A percentile compares a stretch with the other conserved stretches of the same genome.
phyloP scores from a whole-genome alignment of 2,113 vertebrate species.

The Microcebus ravelobensis region DNA sequence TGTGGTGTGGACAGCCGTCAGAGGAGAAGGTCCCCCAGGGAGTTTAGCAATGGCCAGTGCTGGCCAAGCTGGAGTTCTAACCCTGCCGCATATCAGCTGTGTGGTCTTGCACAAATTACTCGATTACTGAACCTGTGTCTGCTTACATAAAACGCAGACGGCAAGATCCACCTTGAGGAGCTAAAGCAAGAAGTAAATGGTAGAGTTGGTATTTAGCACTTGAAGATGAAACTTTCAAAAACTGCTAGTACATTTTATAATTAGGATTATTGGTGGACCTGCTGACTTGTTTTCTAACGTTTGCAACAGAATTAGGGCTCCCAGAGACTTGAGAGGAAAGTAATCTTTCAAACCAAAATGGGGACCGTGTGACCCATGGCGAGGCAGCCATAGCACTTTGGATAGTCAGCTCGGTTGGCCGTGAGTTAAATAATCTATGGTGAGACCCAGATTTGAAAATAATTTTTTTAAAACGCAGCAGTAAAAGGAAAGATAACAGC shows the following conservation, averaged over 20 bases:
- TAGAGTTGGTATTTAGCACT: neutral
- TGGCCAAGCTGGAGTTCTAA: neutral
- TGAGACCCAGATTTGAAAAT: constrained; percentile 19
- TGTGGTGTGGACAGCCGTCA: neutral
- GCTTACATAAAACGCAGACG: neutral
- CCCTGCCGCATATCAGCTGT: neutral
- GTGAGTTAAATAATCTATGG: constrained; percentile 11
- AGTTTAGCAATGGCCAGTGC: neutral
- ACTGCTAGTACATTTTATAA: neutral
- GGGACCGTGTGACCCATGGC: fast-evolving
- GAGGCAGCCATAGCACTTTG: neutral
- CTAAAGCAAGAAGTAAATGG: neutral
- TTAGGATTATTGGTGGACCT: neutral
- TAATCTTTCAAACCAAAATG: neutral
- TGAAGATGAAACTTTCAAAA: neutral
- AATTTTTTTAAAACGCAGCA: neutral
- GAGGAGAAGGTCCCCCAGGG: neutral
- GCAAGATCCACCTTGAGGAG: neutral
- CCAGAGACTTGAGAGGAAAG: neutral
- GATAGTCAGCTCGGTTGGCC: neutral
- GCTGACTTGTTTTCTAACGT: constrained; percentile 10
- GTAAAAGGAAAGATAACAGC: constrained; percentile 13
- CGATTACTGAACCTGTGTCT: neutral
- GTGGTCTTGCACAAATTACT: neutral
- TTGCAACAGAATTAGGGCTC: neutral